Evolutionary conservation across 2,888 invertebrate species (phyloP).

Genomic region (Carcina quercana): DNA sequence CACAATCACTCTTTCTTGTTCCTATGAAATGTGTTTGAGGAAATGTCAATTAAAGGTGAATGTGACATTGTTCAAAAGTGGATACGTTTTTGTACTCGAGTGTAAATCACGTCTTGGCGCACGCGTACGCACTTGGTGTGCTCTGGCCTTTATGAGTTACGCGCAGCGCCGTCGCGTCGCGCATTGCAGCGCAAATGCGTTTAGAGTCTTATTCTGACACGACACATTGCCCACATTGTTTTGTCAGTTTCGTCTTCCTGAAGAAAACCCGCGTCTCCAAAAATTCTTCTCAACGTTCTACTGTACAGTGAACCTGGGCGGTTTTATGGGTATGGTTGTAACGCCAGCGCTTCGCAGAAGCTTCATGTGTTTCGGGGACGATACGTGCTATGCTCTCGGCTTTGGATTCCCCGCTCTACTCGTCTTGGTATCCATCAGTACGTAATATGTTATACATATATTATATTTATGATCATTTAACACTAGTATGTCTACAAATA

Average conservation of each 20-base stretch:
- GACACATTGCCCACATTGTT: too few species aligned
- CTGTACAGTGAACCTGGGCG: conserved; percentile 84
- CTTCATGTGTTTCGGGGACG: conserved; percentile 79
- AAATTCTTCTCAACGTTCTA: conserved; percentile 89
- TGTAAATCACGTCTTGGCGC: too few species aligned
- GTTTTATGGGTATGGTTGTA: conserved; percentile 78
- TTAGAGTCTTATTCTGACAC: background rate
- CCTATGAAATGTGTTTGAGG: too few species aligned
- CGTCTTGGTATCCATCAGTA: conserved; percentile 80
- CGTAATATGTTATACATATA: background rate
- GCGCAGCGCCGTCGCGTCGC: too few species aligned
- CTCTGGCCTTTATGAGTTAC: too few species aligned
- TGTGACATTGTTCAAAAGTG: too few species aligned
- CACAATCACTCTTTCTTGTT: too few species aligned
- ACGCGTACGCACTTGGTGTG: too few species aligned
- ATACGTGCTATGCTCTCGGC: conserved; percentile 81
- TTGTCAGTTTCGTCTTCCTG: conserved; percentile 76
- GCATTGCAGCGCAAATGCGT: too few species aligned
- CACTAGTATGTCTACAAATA: background rate
- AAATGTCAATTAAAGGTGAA: too few species aligned
- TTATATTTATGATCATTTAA: background rate
- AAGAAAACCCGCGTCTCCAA: conserved; percentile 78
- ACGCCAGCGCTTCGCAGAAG: conserved; percentile 82
- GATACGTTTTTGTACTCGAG: too few species aligned
- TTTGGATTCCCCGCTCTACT: conserved; percentile 85